Base-by-base conservation (phyloP, 2,797 vertebrate genomes). In the Chrysocyon brachyurus region DNA sequence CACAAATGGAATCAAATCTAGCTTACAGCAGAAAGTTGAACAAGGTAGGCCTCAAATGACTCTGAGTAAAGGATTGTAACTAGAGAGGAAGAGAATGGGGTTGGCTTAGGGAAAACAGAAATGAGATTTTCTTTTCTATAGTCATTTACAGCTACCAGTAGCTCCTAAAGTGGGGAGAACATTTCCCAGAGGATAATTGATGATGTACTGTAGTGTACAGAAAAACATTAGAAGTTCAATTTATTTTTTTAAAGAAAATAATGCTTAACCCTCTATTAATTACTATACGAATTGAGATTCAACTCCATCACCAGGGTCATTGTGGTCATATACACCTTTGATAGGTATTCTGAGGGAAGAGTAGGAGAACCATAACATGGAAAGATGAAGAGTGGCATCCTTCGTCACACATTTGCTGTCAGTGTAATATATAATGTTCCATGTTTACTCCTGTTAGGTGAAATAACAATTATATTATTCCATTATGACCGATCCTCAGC, bases 241-340 rank as follows among this genome's bases (percentile, higher is more conserved):
- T 57, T 31, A 33, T 36, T 64, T 87, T n/a, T 90, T 75, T 77
- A 73, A 83, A 31, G 66, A 63, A 70, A 93, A 87, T 68, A 89
- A 90, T 56, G 8, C 33, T 36, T 77, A 90, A 57, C 3, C 1
- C 22, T 84, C 54, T 89, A 6, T 28, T 64, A 73, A 81, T 78
- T 54, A 90, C 70, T 28, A n/a, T 56, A 28, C 15, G 11, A 24
- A 57, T 78, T 40, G 36, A 16, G 24, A 78, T 0, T 57, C 40
- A 49, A 0, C 3, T 8, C 4, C 6, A 28, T 78, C 33, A 31
- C 31, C 40, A 90, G 26, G 22, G 11, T 56, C 3, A 33, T 6
- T 49, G 26, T 84, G 14, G 16, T 87, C 6, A n/a, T 49, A 10
- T 3, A 11, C 2, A 72, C 19, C 12, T 85, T 52, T 40, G 4